Base-by-base conservation (phyloP, 2,797 vertebrate genomes). In the Dipus sagitta region DNA sequence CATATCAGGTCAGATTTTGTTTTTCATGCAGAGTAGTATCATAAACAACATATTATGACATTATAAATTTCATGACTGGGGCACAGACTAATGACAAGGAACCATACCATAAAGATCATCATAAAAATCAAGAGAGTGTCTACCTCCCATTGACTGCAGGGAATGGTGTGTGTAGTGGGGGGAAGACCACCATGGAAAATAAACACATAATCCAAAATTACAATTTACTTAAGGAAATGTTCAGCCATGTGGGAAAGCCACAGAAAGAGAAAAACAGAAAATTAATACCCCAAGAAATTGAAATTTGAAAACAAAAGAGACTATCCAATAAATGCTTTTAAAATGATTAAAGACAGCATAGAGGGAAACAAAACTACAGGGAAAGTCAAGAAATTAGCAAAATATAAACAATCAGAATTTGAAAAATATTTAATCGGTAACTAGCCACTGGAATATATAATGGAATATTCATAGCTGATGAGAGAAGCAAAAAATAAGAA, bases 211-310 rank as follows among this genome's bases (percentile, higher is more conserved):
- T 92, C 67, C 67, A 80, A 90, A 93, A 90, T 67, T 96, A 91
- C 78, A 93, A 95, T 92, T 94, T 88, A 94, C 90, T 94, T 72
- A 67, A 90, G 95, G 92, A 95, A 97, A 94, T 90, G 75, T 90
- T 83, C 71, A 82, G 74, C 95, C 78, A 86, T 13, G 54, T 83
- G 67, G 87, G 91, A 94, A 76, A 93, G 30, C 32, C 92, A 80
- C 67, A 85, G 85, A 85, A 79, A 94, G 70, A 94, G 82, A 80
- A 91, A 89, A 95, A 68, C 72, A 82, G 81, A 92, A 97, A 97
- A 92, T 93, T 93, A 93, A 96, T 96, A 90, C 74, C 70, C 62
- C 42, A 54, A 91, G 74, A 92, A 96, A 87, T 68, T 85, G 17
- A 96, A 96, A 96, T 96, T 93, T 94, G 34, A 94, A 96, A 93